Evolutionary conservation across 2,888 invertebrate genomes (phyloP), one percentile per base, ranked within the genome.

Genomic region (Schrankia costaestrigalis): DNA sequence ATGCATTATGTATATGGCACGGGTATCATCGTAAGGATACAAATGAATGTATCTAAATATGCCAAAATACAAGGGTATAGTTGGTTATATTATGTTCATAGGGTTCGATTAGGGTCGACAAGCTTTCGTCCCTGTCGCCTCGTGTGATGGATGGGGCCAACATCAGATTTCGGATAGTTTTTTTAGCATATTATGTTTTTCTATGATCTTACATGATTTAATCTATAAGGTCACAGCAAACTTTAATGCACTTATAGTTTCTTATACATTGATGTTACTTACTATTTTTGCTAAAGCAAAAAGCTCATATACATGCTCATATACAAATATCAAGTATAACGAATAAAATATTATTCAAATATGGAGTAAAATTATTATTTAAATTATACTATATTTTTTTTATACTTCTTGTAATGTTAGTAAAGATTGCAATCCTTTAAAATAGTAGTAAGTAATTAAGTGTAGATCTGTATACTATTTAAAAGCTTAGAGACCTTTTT

Each of bases 31-130:
- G 32, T 22, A 25, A 11, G 26, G 31, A 33, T 50, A 55, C 56
- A 58, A 56, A 55, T 46, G 49, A 51, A 51, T 44, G 45, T 60
- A 53, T 53, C 61, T 38, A 42, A 59, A 53, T 43, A 52, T 46
- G 42, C 39, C 22, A 29, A 46, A 46, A 52, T 56, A 49, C 46
- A 51, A 45, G 51, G 45, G 45, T 51, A 49, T 54, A 45, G 48
- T 53, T 41, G 53, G 51, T 56, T 56, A 47, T 61, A 55, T 66
- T 58, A 67, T 71, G 65, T 71, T 71, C 70, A 67, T 68, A 59
- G 63, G 50, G 71, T 82, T 82, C 81, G 82, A 85, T 84, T 84
- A 83, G 82, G 84, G 83, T 78, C 78, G 84, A 79, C 82, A 78
- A 78, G 80, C 75, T 74, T 76, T 71, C 76, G 63, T 68, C 75